A percentile compares a stretch with the other conserved stretches of the same genome.
Evolutionary conservation across 2,113 vertebrate genomes (phyloP).

Genomic region (Tachysurus fulvidraco): DNA sequence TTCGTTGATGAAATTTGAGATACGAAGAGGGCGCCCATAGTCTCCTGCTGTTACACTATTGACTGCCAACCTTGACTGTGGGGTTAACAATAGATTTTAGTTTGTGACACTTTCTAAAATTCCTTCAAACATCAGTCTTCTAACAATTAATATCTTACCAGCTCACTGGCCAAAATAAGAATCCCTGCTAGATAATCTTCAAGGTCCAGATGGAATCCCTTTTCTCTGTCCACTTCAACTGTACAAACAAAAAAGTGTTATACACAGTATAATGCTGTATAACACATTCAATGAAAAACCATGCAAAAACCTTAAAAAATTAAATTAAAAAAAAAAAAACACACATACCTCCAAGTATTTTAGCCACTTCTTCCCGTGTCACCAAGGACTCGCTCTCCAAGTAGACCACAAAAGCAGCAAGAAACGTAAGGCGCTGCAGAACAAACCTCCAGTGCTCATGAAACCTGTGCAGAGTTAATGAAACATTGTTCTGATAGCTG

Average conservation of each 20-base stretch:
- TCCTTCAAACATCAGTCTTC: not conserved
- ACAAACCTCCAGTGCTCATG: conserved; percentile 98
- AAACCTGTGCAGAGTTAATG: conserved; percentile 73
- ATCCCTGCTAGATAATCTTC: conserved; percentile 96
- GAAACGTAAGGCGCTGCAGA: conserved; percentile 88
- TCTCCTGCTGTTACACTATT: conserved; percentile 97
- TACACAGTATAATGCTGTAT: not conserved
- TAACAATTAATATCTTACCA: conserved; percentile 72
- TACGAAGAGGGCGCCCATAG: conserved; percentile 89
- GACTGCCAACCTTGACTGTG: conserved; percentile 89
- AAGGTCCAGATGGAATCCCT: conserved; percentile 94
- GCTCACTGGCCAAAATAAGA: conserved; percentile 92
- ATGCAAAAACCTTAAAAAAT: not conserved
- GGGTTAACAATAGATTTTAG: not conserved
- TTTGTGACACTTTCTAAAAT: not conserved
- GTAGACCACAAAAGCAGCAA: conserved; percentile 91
- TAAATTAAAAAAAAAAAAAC: not conserved
- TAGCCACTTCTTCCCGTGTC: conserved; percentile 86
- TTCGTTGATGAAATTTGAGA: conserved; percentile 95
- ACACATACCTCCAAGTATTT: conserved; percentile 92
- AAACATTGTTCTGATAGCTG: not conserved
- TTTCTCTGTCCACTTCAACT: conserved; percentile 93
- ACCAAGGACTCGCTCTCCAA: conserved; percentile 90
- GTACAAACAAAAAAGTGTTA: conserved; percentile 2
- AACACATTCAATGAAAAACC: not conserved